phyloP scores from a whole-genome alignment of 2,888 invertebrate genomes.

The Notodonta dromedarius region DNA sequence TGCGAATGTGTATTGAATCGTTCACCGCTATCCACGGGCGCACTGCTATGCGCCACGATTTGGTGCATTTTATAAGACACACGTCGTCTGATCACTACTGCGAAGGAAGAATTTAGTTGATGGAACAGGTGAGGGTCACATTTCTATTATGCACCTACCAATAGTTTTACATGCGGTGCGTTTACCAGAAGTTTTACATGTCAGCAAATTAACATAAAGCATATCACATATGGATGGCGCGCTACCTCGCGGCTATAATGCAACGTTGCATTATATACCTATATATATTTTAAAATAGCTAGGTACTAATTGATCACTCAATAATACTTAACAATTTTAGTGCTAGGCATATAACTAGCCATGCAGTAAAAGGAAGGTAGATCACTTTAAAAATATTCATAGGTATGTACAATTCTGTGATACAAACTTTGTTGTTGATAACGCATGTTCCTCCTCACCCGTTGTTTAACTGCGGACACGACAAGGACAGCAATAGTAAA shows the following conservation, averaged over 20 bases:
- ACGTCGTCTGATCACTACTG: conserved; percentile 92
- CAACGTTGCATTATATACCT: conserved; percentile 7
- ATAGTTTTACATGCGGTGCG: conserved; percentile 11
- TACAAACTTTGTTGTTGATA: neutral
- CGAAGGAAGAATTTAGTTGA: conserved; percentile 84
- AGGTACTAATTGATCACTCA: neutral
- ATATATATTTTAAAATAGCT: neutral
- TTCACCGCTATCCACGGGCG: conserved; percentile 84
- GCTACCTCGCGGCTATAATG: neutral
- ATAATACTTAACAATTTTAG: neutral
- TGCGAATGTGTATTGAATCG: conserved; percentile 84
- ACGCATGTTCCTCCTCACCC: neutral
- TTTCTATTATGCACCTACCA: conserved; percentile 9
- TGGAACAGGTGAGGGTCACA: conserved; percentile 57
- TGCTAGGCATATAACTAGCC: too few relatives aligned
- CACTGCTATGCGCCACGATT: conserved; percentile 91
- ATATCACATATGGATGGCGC: conserved; percentile 8
- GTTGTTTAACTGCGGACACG: neutral
- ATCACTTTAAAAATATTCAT: too few relatives aligned
- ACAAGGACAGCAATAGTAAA: conserved; percentile 2
- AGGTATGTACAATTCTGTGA: too few relatives aligned
- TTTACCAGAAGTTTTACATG: neutral
- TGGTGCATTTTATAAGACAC: conserved; percentile 89
- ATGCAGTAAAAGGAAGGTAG: too few relatives aligned
- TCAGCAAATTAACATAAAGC: conserved; percentile 17